Conservation (phyloP, 2,888 invertebrate genomes). For the Euphydryas editha region DNA sequence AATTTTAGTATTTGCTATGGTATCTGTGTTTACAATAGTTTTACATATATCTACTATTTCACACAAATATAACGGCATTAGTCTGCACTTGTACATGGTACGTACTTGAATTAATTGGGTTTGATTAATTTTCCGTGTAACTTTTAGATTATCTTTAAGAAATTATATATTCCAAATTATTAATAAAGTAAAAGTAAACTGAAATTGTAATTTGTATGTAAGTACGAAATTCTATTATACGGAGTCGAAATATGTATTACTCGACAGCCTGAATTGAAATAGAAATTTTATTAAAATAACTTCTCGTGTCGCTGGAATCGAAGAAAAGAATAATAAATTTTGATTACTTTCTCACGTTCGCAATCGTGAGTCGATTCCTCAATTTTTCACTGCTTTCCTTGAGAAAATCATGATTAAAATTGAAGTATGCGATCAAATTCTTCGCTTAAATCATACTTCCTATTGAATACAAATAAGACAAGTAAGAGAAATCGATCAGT, state of each 20-base stretch:
- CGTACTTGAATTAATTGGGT: too few species aligned
- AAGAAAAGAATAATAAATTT: conserved; percentile 79
- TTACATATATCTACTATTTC: neutral
- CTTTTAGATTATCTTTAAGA: too few species aligned
- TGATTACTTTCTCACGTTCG: conserved; percentile 80
- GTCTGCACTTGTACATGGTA: neutral
- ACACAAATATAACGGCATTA: too few species aligned
- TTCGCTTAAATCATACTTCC: conserved; percentile 36
- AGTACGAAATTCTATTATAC: conserved; percentile 12
- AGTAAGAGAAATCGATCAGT: neutral
- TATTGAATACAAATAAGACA: conserved; percentile 34
- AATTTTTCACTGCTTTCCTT: conserved; percentile 67
- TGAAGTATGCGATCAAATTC: conserved; percentile 57
- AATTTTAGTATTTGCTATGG: conserved; percentile 21
- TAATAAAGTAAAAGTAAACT: conserved; percentile 1
- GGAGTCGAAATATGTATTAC: conserved; percentile 40
- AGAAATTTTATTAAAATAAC: conserved; percentile 62
- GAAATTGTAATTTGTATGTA: conserved; percentile 7
- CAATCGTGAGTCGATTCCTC: conserved; percentile 76
- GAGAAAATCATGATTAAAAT: conserved; percentile 72
- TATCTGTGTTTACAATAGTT: conserved; percentile 3
- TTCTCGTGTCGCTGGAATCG: conserved; percentile 65
- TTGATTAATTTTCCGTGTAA: too few species aligned
- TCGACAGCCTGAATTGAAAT: conserved; percentile 51
- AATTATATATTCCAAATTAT: too few species aligned